A percentile compares a stretch with the other conserved stretches of the same genome.
These are phyloP conservation scores for Drosophila auraria DNA, from an alignment of 1,140 invertebrate genomes.

Conservation along the genomic window DNA sequence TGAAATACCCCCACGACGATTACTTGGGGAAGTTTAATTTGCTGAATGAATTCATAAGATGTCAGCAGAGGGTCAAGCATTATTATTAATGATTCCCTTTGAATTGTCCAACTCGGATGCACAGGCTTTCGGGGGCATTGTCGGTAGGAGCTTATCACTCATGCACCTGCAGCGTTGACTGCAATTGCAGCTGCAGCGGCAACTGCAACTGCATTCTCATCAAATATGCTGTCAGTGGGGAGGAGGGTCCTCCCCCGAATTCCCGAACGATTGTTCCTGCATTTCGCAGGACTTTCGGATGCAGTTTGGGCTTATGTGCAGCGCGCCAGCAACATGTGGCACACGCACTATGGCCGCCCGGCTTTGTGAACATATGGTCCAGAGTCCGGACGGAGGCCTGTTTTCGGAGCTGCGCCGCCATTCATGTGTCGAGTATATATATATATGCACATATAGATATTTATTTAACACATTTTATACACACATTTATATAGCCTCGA, in stretches of 20 bases:
- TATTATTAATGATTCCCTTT: conserved; percentile 41
- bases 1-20: not conserved
- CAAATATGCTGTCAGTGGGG: conserved; percentile 53
- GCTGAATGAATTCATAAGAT: conserved; percentile 12
- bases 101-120: not conserved
- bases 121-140: conserved; percentile 31
- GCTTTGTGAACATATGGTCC: conserved; percentile 66
- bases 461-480: conserved; percentile 84
- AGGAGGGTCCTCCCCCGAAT: not conserved
- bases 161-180: conserved; percentile 34
- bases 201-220: conserved; percentile 33
- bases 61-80: conserved; percentile 5
- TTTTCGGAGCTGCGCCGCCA: conserved; percentile 35
- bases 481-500: conserved; percentile 34
- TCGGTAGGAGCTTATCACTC: conserved; percentile 36
- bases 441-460: conserved; percentile 53
- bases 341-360: conserved; percentile 73
- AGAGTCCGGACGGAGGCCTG: conserved; percentile 20
- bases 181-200: conserved; percentile 29
- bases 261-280: conserved; percentile 26
- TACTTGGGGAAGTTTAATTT: conserved; percentile 1
- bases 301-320: conserved; percentile 64
- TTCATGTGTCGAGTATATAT: conserved; percentile 36
- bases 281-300: conserved; percentile 47
- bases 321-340: conserved; percentile 72